These are phyloP conservation scores for Puntigrus tetrazona DNA, from an alignment of 2,113 vertebrate genomes.

Conservation along the genomic window DNA sequence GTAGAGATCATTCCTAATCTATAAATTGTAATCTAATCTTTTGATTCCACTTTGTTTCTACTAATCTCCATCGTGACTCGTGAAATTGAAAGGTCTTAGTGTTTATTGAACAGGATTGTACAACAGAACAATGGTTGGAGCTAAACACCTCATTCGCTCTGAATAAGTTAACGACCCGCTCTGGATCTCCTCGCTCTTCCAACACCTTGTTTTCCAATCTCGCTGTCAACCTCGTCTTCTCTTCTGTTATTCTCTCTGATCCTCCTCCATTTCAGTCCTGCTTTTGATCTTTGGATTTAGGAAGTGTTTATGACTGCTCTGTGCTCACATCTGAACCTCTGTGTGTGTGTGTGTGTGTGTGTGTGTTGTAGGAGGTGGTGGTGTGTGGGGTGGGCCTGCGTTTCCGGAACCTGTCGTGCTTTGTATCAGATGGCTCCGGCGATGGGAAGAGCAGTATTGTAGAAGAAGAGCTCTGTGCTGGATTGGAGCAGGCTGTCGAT, in stretches of 20 bases:
- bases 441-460: constrained; percentile 79
- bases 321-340: not conserved
- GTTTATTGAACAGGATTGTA: not conserved
- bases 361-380: constrained; percentile 77
- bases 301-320: not conserved
- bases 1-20: not conserved
- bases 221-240: not conserved
- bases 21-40: not conserved
- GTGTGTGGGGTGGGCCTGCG: constrained; percentile 90
- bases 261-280: not conserved
- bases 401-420: constrained; percentile 89
- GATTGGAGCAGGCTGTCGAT: constrained; percentile 80
- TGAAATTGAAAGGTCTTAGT: not conserved
- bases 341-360: constrained; percentile 20
- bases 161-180: not conserved
- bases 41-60: no score
- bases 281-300: constrained; percentile 22
- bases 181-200: not conserved
- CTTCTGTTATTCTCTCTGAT: constrained; percentile 27
- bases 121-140: not conserved
- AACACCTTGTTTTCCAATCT: constrained; percentile 16
- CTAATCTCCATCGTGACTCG: not conserved
- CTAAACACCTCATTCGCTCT: not conserved
- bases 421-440: constrained; percentile 86
- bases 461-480: constrained; percentile 91